phyloP scores from a whole-genome alignment of 2,888 invertebrate species.

The Dolomedes plantarius region DNA sequence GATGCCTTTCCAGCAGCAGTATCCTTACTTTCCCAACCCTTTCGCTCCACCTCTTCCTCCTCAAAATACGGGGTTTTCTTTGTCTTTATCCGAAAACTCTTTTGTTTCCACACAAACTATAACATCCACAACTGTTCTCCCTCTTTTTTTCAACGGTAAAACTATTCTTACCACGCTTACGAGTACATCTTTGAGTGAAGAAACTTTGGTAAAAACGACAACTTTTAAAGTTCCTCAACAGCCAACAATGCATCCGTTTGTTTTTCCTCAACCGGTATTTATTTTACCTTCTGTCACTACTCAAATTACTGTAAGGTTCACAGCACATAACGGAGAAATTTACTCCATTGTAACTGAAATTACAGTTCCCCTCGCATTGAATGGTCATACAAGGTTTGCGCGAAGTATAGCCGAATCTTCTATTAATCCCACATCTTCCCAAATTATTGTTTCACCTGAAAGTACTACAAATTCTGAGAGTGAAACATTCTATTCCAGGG shows the following conservation, averaged over 20 bases:
- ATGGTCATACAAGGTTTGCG: conserved; percentile 62
- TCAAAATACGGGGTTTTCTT: conserved; percentile 41
- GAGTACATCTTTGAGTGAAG: conserved; percentile 68
- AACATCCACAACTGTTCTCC: conserved; percentile 72
- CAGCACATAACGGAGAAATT: conserved; percentile 73
- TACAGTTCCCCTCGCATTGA: conserved; percentile 65
- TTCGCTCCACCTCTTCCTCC: conserved; percentile 50
- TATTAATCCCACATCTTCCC: background rate
- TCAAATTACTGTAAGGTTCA: conserved; percentile 72
- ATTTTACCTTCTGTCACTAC: conserved; percentile 72
- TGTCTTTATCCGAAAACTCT: conserved; percentile 62
- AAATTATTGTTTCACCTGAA: background rate
- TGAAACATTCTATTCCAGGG: background rate
- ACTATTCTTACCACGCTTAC: conserved; percentile 73
- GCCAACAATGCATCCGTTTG: conserved; percentile 59
- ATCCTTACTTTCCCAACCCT: conserved; percentile 55
- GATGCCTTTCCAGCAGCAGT: conserved; percentile 22
- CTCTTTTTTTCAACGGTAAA: conserved; percentile 73
- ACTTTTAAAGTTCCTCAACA: conserved; percentile 70
- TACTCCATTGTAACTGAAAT: conserved; percentile 72
- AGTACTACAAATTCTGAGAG: background rate
- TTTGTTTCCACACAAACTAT: conserved; percentile 72
- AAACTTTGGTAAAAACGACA: conserved; percentile 72
- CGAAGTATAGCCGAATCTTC: conserved; percentile 38
- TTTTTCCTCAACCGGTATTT: conserved; percentile 67